phyloP scores from a whole-genome alignment of 2,888 invertebrate genomes.

The Phorcus lineatus region DNA sequence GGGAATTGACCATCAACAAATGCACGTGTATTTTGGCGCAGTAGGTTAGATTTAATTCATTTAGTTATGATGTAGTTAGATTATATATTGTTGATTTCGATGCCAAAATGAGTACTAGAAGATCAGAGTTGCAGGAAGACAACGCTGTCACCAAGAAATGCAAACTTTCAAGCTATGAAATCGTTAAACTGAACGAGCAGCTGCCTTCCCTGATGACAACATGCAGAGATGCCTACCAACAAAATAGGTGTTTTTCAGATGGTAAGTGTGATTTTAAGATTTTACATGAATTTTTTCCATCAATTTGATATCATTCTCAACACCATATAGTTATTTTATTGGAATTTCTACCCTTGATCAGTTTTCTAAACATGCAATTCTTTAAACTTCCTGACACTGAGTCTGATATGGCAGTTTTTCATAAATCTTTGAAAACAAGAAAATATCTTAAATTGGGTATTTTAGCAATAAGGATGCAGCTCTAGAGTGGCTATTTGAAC shows the following conservation, averaged over 20 bases:
- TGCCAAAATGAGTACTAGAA: slow-evolving; percentile 5
- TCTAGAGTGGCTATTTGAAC: too few relatives aligned
- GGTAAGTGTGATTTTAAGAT: not conserved
- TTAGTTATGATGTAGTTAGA: not conserved
- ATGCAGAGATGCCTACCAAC: not conserved
- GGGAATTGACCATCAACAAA: slow-evolving; percentile 11
- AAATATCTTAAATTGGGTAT: too few relatives aligned
- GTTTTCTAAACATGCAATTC: too few relatives aligned
- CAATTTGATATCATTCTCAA: not conserved
- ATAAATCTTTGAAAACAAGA: too few relatives aligned
- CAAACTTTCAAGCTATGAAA: not conserved
- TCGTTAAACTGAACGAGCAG: not conserved
- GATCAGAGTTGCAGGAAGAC: not conserved
- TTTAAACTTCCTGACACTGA: too few relatives aligned
- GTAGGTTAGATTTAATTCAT: not conserved
- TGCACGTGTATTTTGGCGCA: slow-evolving; percentile 1
- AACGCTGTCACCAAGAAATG: not conserved
- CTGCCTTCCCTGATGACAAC: not conserved
- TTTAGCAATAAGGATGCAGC: too few relatives aligned
- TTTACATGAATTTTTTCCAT: not conserved
- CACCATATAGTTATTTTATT: too few relatives aligned
- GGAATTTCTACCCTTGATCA: too few relatives aligned
- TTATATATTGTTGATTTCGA: not conserved
- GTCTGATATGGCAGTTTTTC: too few relatives aligned
- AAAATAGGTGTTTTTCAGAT: not conserved